phyloP scores from a whole-genome alignment of 2,113 vertebrate genomes.

The Ictalurus furcatus region DNA sequence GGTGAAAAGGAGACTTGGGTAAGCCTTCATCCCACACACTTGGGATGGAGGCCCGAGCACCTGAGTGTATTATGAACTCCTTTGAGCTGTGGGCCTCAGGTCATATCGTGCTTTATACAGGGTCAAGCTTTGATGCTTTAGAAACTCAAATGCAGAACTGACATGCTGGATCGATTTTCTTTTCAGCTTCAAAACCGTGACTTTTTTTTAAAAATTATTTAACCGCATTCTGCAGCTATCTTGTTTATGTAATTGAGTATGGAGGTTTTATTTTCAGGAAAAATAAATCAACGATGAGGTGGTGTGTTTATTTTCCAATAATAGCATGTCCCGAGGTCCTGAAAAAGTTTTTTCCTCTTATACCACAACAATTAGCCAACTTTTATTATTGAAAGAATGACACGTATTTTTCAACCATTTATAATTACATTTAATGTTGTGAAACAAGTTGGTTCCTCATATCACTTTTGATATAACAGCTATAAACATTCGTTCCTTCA shows the following conservation, averaged over 20 bases:
- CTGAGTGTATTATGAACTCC: conserved; percentile 46
- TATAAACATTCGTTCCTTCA: not conserved
- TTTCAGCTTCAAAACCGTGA: conserved; percentile 1
- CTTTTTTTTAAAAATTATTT: not conserved
- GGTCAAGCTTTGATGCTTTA: conserved; percentile 51
- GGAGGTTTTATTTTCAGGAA: not conserved
- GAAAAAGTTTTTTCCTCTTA: not conserved
- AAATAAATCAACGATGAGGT: not conserved
- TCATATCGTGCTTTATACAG: conserved; percentile 45
- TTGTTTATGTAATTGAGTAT: not conserved
- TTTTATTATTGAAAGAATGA: not conserved
- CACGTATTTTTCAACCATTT: not conserved
- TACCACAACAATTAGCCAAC: not conserved
- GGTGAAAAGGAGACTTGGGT: conserved; percentile 15
- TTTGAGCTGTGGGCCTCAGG: conserved; percentile 17
- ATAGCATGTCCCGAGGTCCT: not conserved
- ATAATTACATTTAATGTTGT: not conserved
- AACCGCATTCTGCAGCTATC: not conserved
- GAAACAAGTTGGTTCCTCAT: not conserved
- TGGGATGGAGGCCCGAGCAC: conserved; percentile 27
- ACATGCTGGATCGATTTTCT: conserved; percentile 12
- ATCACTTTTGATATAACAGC: not conserved
- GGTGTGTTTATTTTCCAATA: not conserved
- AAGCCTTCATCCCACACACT: conserved; percentile 25
- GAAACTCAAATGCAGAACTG: conserved; percentile 14